Base-by-base conservation (phyloP, 2,797 vertebrate species). In the Tauraco hartlaubi region DNA sequence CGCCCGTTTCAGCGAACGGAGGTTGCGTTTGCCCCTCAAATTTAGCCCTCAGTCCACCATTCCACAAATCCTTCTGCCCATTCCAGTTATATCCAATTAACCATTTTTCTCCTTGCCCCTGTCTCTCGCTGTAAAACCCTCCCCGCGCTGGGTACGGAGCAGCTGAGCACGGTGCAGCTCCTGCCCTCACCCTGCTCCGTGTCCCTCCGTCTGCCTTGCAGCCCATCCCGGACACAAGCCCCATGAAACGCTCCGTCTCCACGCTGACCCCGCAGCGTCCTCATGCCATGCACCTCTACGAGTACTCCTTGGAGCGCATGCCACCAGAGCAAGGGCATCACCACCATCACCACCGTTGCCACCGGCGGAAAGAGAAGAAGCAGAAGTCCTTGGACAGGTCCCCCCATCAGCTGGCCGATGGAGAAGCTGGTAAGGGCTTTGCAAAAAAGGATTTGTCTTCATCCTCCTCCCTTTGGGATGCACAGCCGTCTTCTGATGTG, bases 191-290 rank as follows among this genome's bases (percentile, higher is more conserved):
- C 22, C 41, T 8, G 41, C 68, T 41, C 41, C 15, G 0, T 64
- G 26, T 75, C 49, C 37, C 59, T 71, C 26, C 35, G 0, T 96
- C 76, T 96, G 52, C 81, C 80, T 94, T 23, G 48, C 97, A 99
- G 99, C 97, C 99, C 28, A 98, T 98, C 90, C 97, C 99, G 2
- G 99, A 99, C 61, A 97, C 98, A 54, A 99, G 99, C 90, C 98
- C 99, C 28, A 99, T 99, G 99, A 99, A 99, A 90, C 99, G 99
- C 64, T 99, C 99, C 0, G 98, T 98, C 41, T 99, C 99, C 96
- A 99, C 99, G 0, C 98, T 99, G 97, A 96, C 99, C 7, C 98
- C 99, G 2, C 98, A 97, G 94, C 98, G 98, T 6, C 97, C 98
- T 33, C 99, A 97, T 1, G 97, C 98, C 97, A 97, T 98, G 54